Evolutionary conservation across 92 coral and sea anemone genomes (phyloP).

Genomic region (Zoanthus solanderi): DNA sequence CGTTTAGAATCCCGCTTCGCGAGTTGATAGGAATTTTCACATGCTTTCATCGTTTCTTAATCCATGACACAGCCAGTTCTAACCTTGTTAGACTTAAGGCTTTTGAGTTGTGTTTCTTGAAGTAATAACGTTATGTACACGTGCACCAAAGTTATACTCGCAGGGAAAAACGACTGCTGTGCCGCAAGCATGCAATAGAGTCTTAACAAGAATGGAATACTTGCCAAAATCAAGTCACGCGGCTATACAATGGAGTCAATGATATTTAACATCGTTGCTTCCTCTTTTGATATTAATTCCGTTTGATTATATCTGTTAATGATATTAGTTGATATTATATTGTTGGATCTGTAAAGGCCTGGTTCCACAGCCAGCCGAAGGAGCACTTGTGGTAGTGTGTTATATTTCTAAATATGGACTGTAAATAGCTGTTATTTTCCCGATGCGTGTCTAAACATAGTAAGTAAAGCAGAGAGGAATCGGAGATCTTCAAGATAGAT

Average conservation of each 20-base stretch:
- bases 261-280: not conserved
- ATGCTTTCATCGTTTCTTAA: too few species aligned
- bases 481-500: too few species aligned
- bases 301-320: not conserved
- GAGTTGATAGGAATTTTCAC: too few species aligned
- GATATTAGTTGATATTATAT: too few species aligned
- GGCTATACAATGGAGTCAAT: not conserved
- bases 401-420: not conserved
- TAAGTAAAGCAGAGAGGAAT: too few species aligned
- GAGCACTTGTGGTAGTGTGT: not conserved
- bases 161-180: not conserved
- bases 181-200: too few species aligned
- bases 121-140: not conserved
- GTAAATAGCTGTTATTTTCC: not conserved
- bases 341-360: not conserved
- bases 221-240: not conserved
- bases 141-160: not conserved
- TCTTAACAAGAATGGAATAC: too few species aligned
- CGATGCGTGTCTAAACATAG: too few species aligned
- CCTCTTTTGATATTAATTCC: not conserved
- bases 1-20: too few species aligned
- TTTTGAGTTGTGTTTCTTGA: too few species aligned
- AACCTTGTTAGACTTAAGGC: too few species aligned
- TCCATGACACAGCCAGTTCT: too few species aligned
- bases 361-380: not conserved